phyloP scores from a whole-genome alignment of 2,113 vertebrate genomes.

The Sinosuthora webbiana region DNA sequence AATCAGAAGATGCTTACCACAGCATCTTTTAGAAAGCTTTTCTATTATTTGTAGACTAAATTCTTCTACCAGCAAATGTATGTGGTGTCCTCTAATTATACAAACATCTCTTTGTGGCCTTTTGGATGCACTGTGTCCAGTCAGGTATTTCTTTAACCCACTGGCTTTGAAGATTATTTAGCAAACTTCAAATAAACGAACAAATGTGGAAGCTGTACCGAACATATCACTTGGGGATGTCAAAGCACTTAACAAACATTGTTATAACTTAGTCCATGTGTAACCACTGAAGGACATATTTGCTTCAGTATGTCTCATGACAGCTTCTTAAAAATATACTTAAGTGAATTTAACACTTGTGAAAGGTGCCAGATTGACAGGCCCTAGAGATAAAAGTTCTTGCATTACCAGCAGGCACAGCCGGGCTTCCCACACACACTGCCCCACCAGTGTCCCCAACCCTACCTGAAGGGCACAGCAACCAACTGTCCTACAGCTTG shows the following conservation, averaged over 20 bases:
- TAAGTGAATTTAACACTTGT: constrained; percentile 67
- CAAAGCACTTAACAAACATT: constrained; percentile 65
- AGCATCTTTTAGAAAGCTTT: neutral
- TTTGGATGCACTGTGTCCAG: constrained; percentile 9
- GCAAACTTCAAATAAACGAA: constrained; percentile 63
- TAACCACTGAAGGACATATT: constrained; percentile 69
- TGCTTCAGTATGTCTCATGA: constrained; percentile 70
- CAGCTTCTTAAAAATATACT: constrained; percentile 66
- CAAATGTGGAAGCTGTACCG: constrained; percentile 67
- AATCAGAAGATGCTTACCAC: neutral
- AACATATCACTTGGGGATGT: constrained; percentile 66
- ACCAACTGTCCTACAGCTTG: constrained; percentile 52
- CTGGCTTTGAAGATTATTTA: constrained; percentile 37
- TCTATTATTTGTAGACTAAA: neutral
- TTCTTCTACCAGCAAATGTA: neutral
- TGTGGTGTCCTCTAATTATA: neutral
- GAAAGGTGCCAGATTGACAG: constrained; percentile 69
- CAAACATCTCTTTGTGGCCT: neutral
- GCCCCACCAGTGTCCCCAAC: neutral
- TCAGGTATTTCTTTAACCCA: constrained; percentile 9
- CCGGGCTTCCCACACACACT: constrained; percentile 42
- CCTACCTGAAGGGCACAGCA: constrained; percentile 29
- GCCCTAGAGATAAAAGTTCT: constrained; percentile 53
- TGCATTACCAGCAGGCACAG: constrained; percentile 55
- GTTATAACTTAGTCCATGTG: constrained; percentile 71